Percentiles rank a stretch among this genome's conserved stretches.
Conservation (phyloP, 2,113 vertebrate species). For the Odobenus rosmarus region DNA sequence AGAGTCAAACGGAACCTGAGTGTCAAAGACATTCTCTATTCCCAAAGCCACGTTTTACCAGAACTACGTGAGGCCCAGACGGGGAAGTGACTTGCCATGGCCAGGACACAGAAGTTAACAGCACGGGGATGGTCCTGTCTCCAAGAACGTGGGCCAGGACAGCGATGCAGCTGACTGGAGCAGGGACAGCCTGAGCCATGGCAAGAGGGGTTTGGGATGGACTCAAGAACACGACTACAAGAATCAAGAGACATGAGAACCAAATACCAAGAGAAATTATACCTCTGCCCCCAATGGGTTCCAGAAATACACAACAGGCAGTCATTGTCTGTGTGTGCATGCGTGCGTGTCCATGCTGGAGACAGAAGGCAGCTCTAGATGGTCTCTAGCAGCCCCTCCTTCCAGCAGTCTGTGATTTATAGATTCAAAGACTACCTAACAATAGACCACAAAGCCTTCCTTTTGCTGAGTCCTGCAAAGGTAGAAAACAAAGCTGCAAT, state of each 20-base stretch:
- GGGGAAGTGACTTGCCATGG: neutral
- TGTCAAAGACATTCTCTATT: neutral
- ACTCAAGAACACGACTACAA: neutral
- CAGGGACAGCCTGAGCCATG: neutral
- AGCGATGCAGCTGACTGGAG: neutral
- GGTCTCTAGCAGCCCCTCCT: slow-evolving; percentile 25
- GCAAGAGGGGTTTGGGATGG: neutral
- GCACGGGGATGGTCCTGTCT: neutral
- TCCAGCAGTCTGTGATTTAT: neutral
- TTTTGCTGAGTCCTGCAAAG: neutral
- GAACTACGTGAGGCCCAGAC: neutral
- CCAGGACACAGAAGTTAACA: neutral
- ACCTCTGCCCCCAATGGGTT: neutral
- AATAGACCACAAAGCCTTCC: slow-evolving; percentile 37
- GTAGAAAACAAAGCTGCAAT: neutral
- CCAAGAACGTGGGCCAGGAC: neutral
- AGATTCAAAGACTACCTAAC: neutral
- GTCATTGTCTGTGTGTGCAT: neutral
- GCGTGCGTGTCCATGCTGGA: neutral
- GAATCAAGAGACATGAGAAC: neutral
- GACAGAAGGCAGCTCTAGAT: neutral
- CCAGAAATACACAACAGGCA: neutral
- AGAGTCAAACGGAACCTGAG: neutral
- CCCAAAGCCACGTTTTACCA: neutral
- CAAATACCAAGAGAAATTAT: neutral